phyloP scores from a whole-genome alignment of 2,113 vertebrate genomes.

The Leptocoma aspasia region DNA sequence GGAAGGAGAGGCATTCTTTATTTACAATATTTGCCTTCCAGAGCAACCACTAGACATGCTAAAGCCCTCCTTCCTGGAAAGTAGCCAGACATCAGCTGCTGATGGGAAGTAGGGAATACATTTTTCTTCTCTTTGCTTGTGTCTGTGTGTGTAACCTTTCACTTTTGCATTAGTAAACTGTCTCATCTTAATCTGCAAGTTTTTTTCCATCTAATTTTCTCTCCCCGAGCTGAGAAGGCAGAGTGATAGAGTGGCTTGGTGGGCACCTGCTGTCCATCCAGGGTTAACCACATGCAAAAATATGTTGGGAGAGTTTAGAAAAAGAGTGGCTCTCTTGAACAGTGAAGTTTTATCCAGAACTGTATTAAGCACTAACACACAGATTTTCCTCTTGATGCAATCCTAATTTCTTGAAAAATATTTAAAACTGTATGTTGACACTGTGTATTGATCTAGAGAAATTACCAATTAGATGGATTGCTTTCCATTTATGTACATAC shows the following conservation, averaged over 20 bases:
- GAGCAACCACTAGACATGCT: not conserved
- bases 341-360: not conserved
- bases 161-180: not conserved
- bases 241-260: not conserved
- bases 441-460: not conserved
- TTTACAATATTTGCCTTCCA: not conserved
- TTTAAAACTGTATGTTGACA: not conserved
- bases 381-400: not conserved
- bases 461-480: not conserved
- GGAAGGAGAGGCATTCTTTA: not conserved
- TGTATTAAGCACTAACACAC: not conserved
- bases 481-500: not conserved
- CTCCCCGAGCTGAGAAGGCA: not conserved
- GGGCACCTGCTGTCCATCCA: not conserved
- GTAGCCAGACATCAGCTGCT: not conserved
- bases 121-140: not conserved
- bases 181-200: not conserved
- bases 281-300: not conserved
- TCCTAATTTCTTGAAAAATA: not conserved
- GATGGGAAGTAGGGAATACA: accelerated
- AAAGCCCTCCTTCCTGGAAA: not conserved
- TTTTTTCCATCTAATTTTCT: not conserved
- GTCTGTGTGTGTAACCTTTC: not conserved
- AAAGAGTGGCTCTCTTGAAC: not conserved
- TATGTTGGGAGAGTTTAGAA: not conserved